phyloP scores from a whole-genome alignment of 2,888 invertebrate species.

The Philereme transversata region DNA sequence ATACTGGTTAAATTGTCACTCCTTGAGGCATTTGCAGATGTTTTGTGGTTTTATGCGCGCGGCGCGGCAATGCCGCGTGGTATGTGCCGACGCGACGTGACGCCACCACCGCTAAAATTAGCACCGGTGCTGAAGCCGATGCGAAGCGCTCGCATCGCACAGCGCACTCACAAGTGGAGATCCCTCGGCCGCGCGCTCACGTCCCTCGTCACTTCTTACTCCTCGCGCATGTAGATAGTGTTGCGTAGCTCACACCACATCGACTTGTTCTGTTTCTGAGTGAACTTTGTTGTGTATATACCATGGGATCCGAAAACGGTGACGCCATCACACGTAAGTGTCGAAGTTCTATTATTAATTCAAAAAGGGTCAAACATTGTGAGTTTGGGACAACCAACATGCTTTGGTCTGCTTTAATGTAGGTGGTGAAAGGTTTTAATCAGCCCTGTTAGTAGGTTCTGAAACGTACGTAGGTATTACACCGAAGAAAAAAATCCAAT shows the following conservation, averaged over 20 bases:
- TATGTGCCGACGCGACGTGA: conserved; percentile 9
- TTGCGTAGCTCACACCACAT: conserved; percentile 15
- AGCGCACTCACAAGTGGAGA: conserved; percentile 45
- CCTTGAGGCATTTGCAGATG: conserved; percentile 6
- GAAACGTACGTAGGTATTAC: background rate
- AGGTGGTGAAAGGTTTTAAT: background rate
- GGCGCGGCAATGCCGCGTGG: conserved; percentile 8
- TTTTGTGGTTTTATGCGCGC: background rate
- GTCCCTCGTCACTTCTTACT: conserved; percentile 38
- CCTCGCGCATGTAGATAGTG: conserved; percentile 27
- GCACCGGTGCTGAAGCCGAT: conserved; percentile 44
- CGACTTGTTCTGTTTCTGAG: conserved; percentile 9
- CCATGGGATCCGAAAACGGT: conserved; percentile 63
- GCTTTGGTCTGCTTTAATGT: background rate
- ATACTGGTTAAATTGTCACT: background rate
- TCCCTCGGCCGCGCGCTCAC: conserved; percentile 62
- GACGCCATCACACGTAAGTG: conserved; percentile 67
- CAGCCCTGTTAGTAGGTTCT: background rate
- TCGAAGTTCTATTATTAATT: background rate
- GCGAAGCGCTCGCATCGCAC: conserved; percentile 27
- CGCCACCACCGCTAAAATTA: conserved; percentile 31
- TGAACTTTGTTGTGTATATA: conserved; percentile 43
- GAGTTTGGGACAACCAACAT: background rate
- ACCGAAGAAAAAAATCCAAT: background rate
- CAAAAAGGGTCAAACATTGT: background rate